Conservation (phyloP, 2,888 invertebrate species). For the Aromia moschata region DNA sequence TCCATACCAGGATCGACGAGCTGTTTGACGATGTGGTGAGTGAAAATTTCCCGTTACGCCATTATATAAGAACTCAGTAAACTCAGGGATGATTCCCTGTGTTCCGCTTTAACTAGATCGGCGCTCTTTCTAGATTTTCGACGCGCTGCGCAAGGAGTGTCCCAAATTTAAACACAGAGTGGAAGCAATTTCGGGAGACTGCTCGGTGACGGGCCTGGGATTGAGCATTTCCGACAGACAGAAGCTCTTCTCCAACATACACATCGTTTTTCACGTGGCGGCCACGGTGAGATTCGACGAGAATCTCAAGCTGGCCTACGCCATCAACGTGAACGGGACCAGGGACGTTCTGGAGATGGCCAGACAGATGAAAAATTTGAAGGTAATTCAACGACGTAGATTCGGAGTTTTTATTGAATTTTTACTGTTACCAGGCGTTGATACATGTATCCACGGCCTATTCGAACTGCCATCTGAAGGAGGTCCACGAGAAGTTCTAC, state of each 20-base stretch:
- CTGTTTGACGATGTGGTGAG: slow-evolving; percentile 73
- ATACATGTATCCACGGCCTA: slow-evolving; percentile 87
- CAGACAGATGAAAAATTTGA: slow-evolving; percentile 75
- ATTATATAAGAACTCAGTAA: too few species aligned
- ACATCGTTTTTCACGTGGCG: slow-evolving; percentile 85
- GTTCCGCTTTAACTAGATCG: too few species aligned
- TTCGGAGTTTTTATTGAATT: slow-evolving; percentile 11
- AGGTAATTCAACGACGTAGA: too few species aligned
- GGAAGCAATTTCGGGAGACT: slow-evolving; percentile 75
- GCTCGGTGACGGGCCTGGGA: slow-evolving; percentile 72
- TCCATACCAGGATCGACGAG: slow-evolving; percentile 72
- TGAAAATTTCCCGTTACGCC: too few species aligned
- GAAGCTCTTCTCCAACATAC: slow-evolving; percentile 71
- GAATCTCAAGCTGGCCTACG: slow-evolving; percentile 77
- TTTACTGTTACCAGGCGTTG: slow-evolving; percentile 65
- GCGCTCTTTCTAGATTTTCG: slow-evolving; percentile 64
- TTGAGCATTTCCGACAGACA: slow-evolving; percentile 70
- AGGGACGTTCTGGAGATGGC: slow-evolving; percentile 78
- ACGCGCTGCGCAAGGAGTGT: slow-evolving; percentile 64
- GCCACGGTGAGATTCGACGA: slow-evolving; percentile 94
- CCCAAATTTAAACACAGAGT: slow-evolving; percentile 74
- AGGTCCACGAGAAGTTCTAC: slow-evolving; percentile 76
- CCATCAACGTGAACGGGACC: slow-evolving; percentile 83
- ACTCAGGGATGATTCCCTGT: too few species aligned
- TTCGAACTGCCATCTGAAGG: slow-evolving; percentile 73